Percentiles rank a stretch among this genome's conserved stretches.
Evolutionary conservation across 2,797 vertebrate species (phyloP).

Genomic region (Cuculus canorus): DNA sequence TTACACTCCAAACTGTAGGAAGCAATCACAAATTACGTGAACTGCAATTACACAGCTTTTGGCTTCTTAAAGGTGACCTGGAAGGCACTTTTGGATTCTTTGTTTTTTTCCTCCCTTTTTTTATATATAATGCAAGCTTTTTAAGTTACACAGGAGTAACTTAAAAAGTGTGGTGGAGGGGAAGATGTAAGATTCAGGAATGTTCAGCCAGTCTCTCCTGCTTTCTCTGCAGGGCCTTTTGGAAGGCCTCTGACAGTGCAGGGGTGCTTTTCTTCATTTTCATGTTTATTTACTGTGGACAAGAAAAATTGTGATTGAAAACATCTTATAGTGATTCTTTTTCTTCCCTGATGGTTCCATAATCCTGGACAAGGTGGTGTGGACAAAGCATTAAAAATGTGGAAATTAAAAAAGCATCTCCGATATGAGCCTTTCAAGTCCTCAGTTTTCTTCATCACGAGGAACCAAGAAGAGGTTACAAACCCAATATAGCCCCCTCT

Average conservation of each 20-base stretch:
- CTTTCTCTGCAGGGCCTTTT: not conserved
- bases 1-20: not conserved
- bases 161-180: not conserved
- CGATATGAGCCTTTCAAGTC: not conserved
- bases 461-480: not conserved
- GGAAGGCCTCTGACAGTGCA: not conserved
- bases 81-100: not conserved
- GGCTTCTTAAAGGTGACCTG: not conserved
- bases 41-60: not conserved
- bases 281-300: not conserved
- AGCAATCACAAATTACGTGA: not conserved
- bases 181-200: not conserved
- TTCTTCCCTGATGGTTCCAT: not conserved
- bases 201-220: not conserved
- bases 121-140: not conserved
- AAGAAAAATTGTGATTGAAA: constrained; percentile 4
- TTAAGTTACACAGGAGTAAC: not conserved
- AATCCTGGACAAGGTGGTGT: not conserved
- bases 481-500: not conserved
- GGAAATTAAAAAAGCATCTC: not conserved
- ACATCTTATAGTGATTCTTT: not conserved
- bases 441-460: not conserved
- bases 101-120: not conserved
- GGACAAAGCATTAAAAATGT: not conserved
- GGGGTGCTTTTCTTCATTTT: not conserved